These are phyloP conservation scores for Pyxicephalus adspersus DNA, from an alignment of 2,113 vertebrate species.

Conservation along the genomic window DNA sequence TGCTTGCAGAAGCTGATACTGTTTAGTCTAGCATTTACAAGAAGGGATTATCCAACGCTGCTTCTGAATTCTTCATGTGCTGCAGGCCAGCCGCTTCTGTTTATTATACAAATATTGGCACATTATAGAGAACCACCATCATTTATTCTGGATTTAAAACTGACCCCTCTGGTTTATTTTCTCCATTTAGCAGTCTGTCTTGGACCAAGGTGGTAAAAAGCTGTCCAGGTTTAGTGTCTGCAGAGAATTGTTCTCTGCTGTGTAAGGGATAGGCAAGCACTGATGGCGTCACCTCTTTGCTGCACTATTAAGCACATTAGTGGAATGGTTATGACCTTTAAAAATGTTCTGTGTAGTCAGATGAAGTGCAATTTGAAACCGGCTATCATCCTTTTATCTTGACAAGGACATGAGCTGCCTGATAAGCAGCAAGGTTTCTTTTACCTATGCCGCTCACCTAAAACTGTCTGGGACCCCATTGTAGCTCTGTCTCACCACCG, in stretches of 20 bases:
- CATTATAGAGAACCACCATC: neutral
- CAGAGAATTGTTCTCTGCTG: conserved; percentile 35
- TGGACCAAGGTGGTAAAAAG: neutral
- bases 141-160: neutral
- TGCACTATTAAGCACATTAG: conserved; percentile 44
- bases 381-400: conserved; percentile 4
- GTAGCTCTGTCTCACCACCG: too few relatives aligned
- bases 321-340: conserved; percentile 44
- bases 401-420: conserved; percentile 14
- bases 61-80: too few relatives aligned
- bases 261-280: conserved; percentile 3
- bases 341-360: conserved; percentile 17
- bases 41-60: too few relatives aligned
- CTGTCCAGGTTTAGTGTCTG: conserved; percentile 2
- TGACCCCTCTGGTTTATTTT: too few relatives aligned
- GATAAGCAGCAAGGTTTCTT: neutral
- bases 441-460: too few relatives aligned
- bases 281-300: conserved; percentile 23
- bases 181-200: neutral
- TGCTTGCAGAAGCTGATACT: too few relatives aligned
- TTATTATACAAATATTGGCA: too few relatives aligned
- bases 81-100: too few relatives aligned
- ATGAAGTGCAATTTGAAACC: conserved; percentile 18
- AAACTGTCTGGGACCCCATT: too few relatives aligned
- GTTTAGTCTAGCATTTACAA: too few relatives aligned